Evolutionary conservation across 2,888 invertebrate species (phyloP), one percentile per base, ranked within the genome.

Genomic region (Sinopyrophorus schimmeli): DNA sequence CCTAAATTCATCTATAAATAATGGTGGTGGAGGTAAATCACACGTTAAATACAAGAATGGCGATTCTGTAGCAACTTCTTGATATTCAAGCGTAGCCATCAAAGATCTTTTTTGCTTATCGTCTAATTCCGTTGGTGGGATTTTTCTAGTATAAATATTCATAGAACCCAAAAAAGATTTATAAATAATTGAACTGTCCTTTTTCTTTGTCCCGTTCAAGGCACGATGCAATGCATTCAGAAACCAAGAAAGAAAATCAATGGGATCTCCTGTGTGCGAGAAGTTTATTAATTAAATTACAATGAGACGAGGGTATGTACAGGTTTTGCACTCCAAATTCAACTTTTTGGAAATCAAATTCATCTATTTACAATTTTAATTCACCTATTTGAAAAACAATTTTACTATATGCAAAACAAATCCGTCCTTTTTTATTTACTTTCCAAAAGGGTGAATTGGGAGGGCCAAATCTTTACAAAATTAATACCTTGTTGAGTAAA

Each of bases 241-340:
- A 69, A 99, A 92, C 98, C 99, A 99, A 0, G 95, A 96, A 46
- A 99, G 76, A 70, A 99, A 99, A 68, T 97, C 95, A 48, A 98
- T 89, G 0, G 98, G 95, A 77, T 99, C 98, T 63, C 97, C 92
- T 91, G 60, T 56, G 66, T 15, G 17, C 6, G n/a, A 9, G 9
- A 32, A 7, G 4, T 9, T 16, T 9, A 3, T 10, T 27, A 10
- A 27, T 3, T 7, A 14, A 4, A 6, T 20, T 24, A 24, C n/a
- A n/a, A n/a, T n/a, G n/a, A n/a, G n/a, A n/a, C n/a, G n/a, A n/a
- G n/a, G n/a, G n/a, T n/a, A n/a, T n/a, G n/a, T n/a, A n/a, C n/a
- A n/a, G n/a, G n/a, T n/a, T n/a, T n/a, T n/a, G n/a, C n/a, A n/a
- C n/a, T n/a, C n/a, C n/a, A n/a, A n/a, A n/a, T n/a, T n/a, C n/a